Evolutionary conservation across 2,113 vertebrate genomes (phyloP).

Genomic region (Danionella cerebrum): DNA sequence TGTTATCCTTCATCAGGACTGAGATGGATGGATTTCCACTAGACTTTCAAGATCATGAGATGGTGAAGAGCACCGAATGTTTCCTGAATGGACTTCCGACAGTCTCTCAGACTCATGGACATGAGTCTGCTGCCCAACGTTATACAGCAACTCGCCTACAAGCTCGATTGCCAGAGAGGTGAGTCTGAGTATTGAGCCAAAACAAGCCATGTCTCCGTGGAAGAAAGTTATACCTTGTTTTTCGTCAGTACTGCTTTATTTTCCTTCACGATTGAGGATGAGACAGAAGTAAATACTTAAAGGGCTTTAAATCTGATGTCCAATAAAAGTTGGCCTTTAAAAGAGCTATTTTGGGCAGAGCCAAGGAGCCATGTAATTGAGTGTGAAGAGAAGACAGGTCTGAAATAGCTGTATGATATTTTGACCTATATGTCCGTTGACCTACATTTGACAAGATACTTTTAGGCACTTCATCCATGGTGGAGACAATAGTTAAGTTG

Average conservation of each 20-base stretch:
- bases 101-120: constrained; percentile 48
- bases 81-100: background rate
- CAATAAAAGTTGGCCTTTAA: constrained; percentile 14
- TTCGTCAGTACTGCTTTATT: background rate
- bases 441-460: constrained; percentile 51
- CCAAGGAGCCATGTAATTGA: background rate
- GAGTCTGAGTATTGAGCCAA: constrained; percentile 46
- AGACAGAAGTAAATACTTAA: background rate
- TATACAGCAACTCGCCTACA: constrained; percentile 75
- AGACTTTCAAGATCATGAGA: constrained; percentile 31
- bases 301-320: constrained; percentile 2
- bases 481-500: background rate
- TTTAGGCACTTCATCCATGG: constrained; percentile 24
- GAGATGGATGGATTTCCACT: constrained; percentile 48
- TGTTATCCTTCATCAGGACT: constrained; percentile 26
- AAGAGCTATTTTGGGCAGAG: constrained; percentile 3
- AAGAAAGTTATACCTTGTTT: background rate
- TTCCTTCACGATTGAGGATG: background rate
- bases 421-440: constrained; percentile 56
- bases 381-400: constrained; percentile 21
- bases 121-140: constrained; percentile 78
- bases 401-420: constrained; percentile 53
- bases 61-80: constrained; percentile 44
- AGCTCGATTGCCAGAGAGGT: constrained; percentile 78
- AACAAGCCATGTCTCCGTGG: background rate